Evolutionary conservation across 2,113 vertebrate genomes (phyloP), one percentile per base, ranked within the genome.

Genomic region (Regulus satrapa): DNA sequence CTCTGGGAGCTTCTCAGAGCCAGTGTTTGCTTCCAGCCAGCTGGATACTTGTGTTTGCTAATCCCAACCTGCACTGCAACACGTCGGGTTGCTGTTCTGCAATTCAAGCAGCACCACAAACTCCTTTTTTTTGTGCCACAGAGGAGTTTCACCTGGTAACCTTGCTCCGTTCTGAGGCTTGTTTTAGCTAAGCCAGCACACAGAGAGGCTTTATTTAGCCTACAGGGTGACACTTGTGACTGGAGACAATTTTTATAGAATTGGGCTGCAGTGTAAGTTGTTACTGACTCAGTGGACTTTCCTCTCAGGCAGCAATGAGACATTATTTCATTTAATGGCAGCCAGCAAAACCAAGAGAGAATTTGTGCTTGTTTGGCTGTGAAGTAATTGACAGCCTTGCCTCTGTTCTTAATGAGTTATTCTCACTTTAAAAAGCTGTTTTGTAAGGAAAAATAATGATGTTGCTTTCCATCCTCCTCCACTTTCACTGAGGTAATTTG

Each of bases 21-120:
- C 76, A 41, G 5, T 17, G 62, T 85, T 90, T 95, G 92, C 68
- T 91, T 64, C 74, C 92, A 96, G 76, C 83, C 84, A 89, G 89
- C 54, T 92, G 89, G 61, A 83, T 55, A 12, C 52, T 95, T 32
- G 3, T 75, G 69, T 82, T 89, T 56, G 36, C 89, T 82, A 55
- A 91, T 84, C 89, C 87, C 63, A 72, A 21, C 38, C 84, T 84
- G 67, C 67, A 32, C 77, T 52, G 25, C 36, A 59, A 43, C 58
- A n/a, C 1, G 0, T 15, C 0, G 2, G 62, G 54, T 45, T 78
- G 67, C 79, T 63, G 67, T 20, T 90, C 77, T 77, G 74, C 81
- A 36, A 40, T 28, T 89, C 84, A 48, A 88, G 18, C 78, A 48
- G 52, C 40, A 20, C 4, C 4, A 67, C 73, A 68, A 84, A 21